Evolutionary conservation across 2,888 invertebrate species (phyloP), one percentile per base, ranked within the genome.

Genomic region (Halocaridina rubra): DNA sequence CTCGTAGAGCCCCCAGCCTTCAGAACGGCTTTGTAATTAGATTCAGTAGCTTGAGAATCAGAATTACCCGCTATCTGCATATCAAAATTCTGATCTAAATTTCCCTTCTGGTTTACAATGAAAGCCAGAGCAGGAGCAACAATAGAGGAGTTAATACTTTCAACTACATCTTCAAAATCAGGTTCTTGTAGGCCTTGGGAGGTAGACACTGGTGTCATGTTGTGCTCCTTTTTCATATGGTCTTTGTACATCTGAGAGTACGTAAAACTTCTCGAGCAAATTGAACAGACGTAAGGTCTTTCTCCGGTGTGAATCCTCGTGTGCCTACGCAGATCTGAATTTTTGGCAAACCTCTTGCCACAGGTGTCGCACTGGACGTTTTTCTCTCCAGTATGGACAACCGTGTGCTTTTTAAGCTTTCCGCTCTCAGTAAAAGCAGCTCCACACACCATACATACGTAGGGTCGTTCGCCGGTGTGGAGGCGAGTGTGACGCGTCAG

Each of bases 301-400:
- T 84, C 82, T 30, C 82, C 82, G 13, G 82, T 84, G 46, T 84
- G 82, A n/a, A 84, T 77, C n/a, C 82, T 69, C 29, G 61, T 84
- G 27, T 84, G 82, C 30, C 82, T 69, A 2, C 77, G 77, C 27
- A 84, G 82, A 72, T 78, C 82, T 24, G 82, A 84, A 64, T 78
- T 84, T 30, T 84, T 77, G 24, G 77, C 64, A 24, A 84, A 84
- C 64, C 78, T 39, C 53, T 84, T 84, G 0, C 82, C 78, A 78
- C 82, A 84, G n/a, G 53, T 39, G 19, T 61, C 61, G 22, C 82
- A 84, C 3, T 39, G 71, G 30, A 78, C 39, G n/a, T 77, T 69
- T 64, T 84, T 84, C 64, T 84, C 78, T 19, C 82, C 82, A 24
- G 82, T 84, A 29, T 84, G 82, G 3, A 84, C 82, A 57, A 84